A percentile compares a stretch with the other conserved stretches of the same genome.
These are phyloP conservation scores for Phylloscopus trochilus DNA, from an alignment of 2,113 vertebrate genomes.

Conservation along the genomic window DNA sequence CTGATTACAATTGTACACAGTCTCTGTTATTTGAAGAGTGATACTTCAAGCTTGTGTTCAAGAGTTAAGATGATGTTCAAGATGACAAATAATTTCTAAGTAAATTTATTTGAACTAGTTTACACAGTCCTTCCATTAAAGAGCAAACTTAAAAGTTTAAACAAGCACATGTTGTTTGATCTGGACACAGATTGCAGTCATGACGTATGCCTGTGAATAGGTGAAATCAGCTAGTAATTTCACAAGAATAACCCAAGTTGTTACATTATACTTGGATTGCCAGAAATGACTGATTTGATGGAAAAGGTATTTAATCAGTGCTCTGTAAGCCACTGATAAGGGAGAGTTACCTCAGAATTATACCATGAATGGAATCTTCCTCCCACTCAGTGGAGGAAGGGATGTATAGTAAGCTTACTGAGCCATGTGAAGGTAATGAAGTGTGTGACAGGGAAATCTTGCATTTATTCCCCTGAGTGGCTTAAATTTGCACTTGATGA, in stretches of 20 bases:
- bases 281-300: neutral
- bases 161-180: neutral
- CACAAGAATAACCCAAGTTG: neutral
- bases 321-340: neutral
- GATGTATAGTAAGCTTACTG: neutral
- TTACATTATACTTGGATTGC: neutral
- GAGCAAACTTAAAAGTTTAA: neutral
- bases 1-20: neutral
- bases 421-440: neutral
- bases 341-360: neutral
- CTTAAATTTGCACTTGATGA: neutral
- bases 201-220: neutral
- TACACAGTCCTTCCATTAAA: neutral
- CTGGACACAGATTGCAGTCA: neutral
- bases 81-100: neutral
- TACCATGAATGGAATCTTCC: neutral
- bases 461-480: neutral
- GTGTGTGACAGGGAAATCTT: neutral
- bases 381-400: neutral
- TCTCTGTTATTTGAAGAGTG: neutral
- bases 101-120: neutral
- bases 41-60: neutral
- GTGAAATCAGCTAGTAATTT: neutral
- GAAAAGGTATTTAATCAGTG: neutral
- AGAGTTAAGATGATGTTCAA: neutral